These are phyloP conservation scores for Brachyrhaphis roseni DNA, from an alignment of 2,797 vertebrate genomes.

Conservation along the genomic window DNA sequence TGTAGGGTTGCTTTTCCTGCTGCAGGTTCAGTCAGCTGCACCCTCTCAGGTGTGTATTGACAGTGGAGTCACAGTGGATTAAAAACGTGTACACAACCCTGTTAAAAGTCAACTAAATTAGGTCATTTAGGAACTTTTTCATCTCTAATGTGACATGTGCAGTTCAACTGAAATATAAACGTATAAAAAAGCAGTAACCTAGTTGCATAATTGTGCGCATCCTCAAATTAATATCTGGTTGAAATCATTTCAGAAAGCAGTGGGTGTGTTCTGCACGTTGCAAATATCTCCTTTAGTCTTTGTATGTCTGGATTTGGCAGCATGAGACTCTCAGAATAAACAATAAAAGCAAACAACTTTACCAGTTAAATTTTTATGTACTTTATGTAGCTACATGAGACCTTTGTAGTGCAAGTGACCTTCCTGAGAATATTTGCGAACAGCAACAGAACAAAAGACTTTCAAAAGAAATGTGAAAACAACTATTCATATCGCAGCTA, in stretches of 20 bases:
- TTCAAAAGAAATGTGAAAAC: background rate
- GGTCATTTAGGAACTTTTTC: background rate
- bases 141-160: background rate
- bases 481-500: background rate
- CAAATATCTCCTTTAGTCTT: background rate
- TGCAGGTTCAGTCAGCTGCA: constrained; percentile 37
- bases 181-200: background rate
- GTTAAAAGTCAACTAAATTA: background rate
- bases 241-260: background rate
- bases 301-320: background rate
- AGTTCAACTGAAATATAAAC: background rate
- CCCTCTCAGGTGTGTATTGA: constrained; percentile 48
- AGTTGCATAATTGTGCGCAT: background rate
- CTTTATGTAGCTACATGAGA: too few relatives aligned
- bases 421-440: too few relatives aligned
- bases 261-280: background rate
- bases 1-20: constrained; percentile 35
- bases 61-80: background rate
- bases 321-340: background rate
- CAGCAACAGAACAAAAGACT: too few relatives aligned
- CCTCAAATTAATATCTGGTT: background rate
- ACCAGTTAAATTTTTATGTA: too few relatives aligned
- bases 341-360: too few relatives aligned
- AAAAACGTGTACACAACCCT: background rate
- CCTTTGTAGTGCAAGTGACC: too few relatives aligned